These are phyloP conservation scores for Clunio marinus DNA, from an alignment of 2,888 invertebrate genomes.

Conservation along the genomic window DNA sequence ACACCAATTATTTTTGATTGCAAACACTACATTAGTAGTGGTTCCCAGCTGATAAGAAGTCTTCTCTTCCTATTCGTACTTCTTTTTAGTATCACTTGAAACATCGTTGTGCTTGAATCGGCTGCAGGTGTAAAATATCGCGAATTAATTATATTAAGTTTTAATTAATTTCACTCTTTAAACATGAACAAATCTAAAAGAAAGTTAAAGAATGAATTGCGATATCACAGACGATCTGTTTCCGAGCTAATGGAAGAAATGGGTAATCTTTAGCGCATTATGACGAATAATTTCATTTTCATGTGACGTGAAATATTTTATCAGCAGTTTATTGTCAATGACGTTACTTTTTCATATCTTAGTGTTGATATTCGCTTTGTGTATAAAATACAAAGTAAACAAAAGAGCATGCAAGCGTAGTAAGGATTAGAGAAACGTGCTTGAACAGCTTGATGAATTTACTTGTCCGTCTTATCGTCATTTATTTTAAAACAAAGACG, in stretches of 20 bases:
- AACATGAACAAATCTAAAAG: too few relatives aligned
- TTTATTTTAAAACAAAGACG: too few relatives aligned
- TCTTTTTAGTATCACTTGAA: slow-evolving; percentile 4
- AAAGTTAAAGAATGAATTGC: background rate
- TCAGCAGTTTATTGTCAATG: background rate
- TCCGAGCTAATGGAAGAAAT: slow-evolving; percentile 24
- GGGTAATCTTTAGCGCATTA: background rate
- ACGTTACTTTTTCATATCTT: too few relatives aligned
- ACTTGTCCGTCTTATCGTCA: too few relatives aligned
- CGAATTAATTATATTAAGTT: background rate
- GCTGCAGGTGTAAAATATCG: slow-evolving; percentile 7
- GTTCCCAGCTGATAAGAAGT: background rate
- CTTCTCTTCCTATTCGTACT: background rate
- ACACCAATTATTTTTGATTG: background rate
- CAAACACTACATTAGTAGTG: background rate
- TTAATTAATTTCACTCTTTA: background rate
- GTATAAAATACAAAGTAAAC: too few relatives aligned
- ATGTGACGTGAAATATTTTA: slow-evolving; percentile 4
- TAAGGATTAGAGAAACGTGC: too few relatives aligned
- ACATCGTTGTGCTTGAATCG: background rate
- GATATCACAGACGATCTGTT: slow-evolving; percentile 2
- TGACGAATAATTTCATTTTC: background rate
- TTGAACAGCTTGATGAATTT: too few relatives aligned
- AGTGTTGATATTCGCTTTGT: too few relatives aligned
- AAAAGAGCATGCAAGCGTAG: too few relatives aligned